Evolutionary conservation across 2,797 vertebrate species (phyloP).

Genomic region (Anabas testudineus): DNA sequence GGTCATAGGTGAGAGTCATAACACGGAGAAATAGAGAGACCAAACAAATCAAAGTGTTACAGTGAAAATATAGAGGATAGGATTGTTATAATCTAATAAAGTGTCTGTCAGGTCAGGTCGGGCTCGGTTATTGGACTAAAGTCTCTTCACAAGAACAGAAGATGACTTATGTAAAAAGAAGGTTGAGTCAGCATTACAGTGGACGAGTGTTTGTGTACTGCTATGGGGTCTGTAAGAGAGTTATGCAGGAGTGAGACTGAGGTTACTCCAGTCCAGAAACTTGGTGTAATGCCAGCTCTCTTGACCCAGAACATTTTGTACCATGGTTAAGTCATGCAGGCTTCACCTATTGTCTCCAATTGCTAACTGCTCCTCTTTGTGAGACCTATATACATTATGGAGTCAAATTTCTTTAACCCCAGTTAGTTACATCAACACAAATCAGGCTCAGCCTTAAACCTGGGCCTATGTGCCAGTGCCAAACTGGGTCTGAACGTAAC

Average conservation of each 20-base stretch:
- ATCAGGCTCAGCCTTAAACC: not conserved
- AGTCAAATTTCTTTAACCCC: conserved; percentile 7
- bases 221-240: conserved; percentile 31
- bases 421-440: conserved; percentile 13
- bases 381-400: conserved; percentile 24
- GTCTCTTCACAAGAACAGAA: too few relatives aligned
- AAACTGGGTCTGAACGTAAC: conserved; percentile 9
- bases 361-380: conserved; percentile 6
- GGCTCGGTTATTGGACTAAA: too few relatives aligned
- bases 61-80: too few relatives aligned
- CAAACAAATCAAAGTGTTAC: too few relatives aligned
- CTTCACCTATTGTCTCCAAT: conserved; percentile 60
- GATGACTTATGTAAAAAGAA: too few relatives aligned
- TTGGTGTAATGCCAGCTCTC: conserved; percentile 66
- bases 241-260: conserved; percentile 34
- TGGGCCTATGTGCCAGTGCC: not conserved
- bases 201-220: conserved; percentile 11
- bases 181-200: conserved; percentile 24
- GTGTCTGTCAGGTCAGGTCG: too few relatives aligned
- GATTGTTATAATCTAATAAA: too few relatives aligned
- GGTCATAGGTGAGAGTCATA: too few relatives aligned
- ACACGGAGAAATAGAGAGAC: too few relatives aligned
- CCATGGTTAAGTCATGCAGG: conserved; percentile 56
- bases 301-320: conserved; percentile 81
- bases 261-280: conserved; percentile 72